phyloP scores from a whole-genome alignment of 2,797 vertebrate species.

The Hemibagrus guttatus region DNA sequence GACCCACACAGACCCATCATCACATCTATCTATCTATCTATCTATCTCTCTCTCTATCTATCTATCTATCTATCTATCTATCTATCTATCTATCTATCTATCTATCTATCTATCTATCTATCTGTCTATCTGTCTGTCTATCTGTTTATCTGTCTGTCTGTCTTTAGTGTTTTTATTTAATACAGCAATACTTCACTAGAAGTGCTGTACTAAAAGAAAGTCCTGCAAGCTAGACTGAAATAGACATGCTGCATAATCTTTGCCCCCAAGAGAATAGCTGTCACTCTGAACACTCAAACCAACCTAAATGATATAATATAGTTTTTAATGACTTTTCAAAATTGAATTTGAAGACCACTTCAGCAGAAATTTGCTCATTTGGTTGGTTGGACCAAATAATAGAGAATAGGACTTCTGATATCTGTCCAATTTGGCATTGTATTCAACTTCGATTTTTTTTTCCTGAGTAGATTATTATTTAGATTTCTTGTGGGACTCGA shows the following conservation, averaged over 20 bases:
- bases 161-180: background rate
- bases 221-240: conserved; percentile 50
- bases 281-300: conserved; percentile 57
- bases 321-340: conserved; percentile 68
- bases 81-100: background rate
- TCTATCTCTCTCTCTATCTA: too few relatives aligned
- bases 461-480: conserved; percentile 70
- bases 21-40: too few relatives aligned
- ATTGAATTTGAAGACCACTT: conserved; percentile 67
- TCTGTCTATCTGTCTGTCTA: background rate
- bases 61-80: background rate
- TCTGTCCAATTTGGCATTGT: conserved; percentile 49
- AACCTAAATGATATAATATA: conserved; percentile 61
- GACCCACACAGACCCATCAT: conserved; percentile 2
- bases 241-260: conserved; percentile 66
- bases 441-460: conserved; percentile 64
- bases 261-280: conserved; percentile 53
- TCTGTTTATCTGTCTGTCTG: background rate
- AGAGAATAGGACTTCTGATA: conserved; percentile 33
- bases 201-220: conserved; percentile 62
- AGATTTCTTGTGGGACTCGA: conserved; percentile 60
- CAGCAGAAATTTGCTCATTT: conserved; percentile 65
- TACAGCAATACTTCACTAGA: conserved; percentile 57
- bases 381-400: conserved; percentile 47
- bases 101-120: background rate